Base-by-base conservation (phyloP, 2,888 invertebrate species). In the Achlya flavicornis region DNA sequence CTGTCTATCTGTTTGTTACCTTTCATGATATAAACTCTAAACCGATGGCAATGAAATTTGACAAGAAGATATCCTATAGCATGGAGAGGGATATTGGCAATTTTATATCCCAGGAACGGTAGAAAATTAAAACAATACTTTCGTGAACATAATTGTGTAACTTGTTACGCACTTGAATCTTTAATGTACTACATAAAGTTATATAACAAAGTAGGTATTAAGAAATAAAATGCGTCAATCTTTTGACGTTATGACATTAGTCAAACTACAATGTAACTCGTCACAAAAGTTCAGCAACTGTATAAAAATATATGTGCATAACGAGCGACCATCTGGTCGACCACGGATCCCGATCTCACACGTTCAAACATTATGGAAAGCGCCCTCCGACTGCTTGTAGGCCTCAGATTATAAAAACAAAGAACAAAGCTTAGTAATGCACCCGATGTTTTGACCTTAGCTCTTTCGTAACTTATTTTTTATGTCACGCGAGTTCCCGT, bases 351-450 rank as follows among this genome's bases (percentile, higher is more conserved):
- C 53, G 61, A 58, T 63, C 58, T 59, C 46, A 57, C 59, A 64
- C 65, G 58, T 66, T 58, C 65, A 73, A 82, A 83, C 77, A 81
- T 79, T 73, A 78, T 77, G 75, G 75, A 76, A 79, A 81, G 65
- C 73, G 71, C 61, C 46, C 61, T 60, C 64, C 66, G 58, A 58
- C 62, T 57, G 61, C 59, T 59, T 64, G 65, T 68, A 61, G 74
- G 74, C 73, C 53, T 7, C 19, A 16, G 53, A 19, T 53, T n/a
- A 19, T 19, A 19, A 16, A 53, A 16, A 53, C 16, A 19, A 19
- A 10, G 53, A 53, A 10, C 1, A 5, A 10, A n/a, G 43, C 38
- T 43, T 14, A 26, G 14, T 43, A 6, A 14, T 14, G 14, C 26
- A 4, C 4, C 5, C 3, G 12, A 43, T 43, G 14, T 2, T 4